Base-by-base conservation (phyloP, 2,113 vertebrate genomes). In the Malaclemys terrapin region DNA sequence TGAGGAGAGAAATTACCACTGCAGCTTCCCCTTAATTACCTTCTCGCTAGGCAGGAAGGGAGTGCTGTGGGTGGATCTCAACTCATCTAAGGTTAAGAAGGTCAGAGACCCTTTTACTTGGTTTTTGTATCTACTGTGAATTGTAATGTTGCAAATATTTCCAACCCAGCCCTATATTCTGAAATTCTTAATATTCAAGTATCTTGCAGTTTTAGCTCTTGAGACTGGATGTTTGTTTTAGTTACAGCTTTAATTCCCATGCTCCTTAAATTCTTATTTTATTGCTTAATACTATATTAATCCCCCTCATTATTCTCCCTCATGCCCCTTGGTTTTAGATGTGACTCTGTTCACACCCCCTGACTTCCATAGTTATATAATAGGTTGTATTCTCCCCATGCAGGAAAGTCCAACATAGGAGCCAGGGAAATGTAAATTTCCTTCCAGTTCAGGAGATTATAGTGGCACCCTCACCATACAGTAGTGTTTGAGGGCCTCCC, bases 1-100 rank as follows among this genome's bases (percentile, higher is more conserved):
- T 99, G 99, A 99, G 99, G 99, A 99, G 99, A 99, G 98, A 99
- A 99, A 99, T 99, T 98, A 98, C 99, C 98, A 98, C 95, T 97
- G 97, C 98, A 97, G 98, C 98, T 98, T 99, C 96, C 84, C 98
- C 98, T 99, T 99, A 99, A 99, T 99, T 99, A 98, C 98, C 98
- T 98, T 98, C 97, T 98, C 88, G 84, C 98, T 97, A 98, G 98
- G 97, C 96, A 98, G 97, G 90, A 98, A 97, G 97, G 98, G 98
- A 98, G 98, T 98, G 97, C 96, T 97, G 94, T 97, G 97, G 98
- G 95, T 98, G 97, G 96, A 96, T 98, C 97, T 98, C 89, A 96
- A 97, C 98, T 98, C 97, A 59, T 97, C 97, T 98, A 97, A 98
- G 98, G 98, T 98, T 98, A 98, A 97, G 97, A 98, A 98, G 99